A percentile compares a stretch with the other conserved stretches of the same genome.
phyloP scores from a whole-genome alignment of 2,797 vertebrate species.

The Bradypus variegatus region DNA sequence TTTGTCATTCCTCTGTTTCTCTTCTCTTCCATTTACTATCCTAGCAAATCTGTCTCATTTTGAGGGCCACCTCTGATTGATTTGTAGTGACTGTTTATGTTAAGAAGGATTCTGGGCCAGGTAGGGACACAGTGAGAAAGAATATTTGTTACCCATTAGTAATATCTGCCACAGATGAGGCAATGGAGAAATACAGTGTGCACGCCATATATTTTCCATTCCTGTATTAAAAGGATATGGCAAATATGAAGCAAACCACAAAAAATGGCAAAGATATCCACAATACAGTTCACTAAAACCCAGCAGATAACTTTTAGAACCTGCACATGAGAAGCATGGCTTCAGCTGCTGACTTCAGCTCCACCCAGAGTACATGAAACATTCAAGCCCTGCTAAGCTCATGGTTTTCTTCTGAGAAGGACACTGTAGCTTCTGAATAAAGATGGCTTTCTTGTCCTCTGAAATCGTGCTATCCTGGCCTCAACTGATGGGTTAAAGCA shows the following conservation, averaged over 20 bases:
- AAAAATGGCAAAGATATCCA: neutral
- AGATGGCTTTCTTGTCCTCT: neutral
- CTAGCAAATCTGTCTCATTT: neutral
- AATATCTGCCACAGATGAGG: slow-evolving; percentile 26
- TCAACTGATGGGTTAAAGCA: neutral
- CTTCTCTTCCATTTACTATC: neutral
- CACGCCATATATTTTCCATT: neutral
- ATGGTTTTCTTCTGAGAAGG: neutral
- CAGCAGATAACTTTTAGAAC: neutral
- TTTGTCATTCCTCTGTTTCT: neutral
- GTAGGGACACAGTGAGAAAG: neutral
- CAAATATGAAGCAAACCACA: neutral
- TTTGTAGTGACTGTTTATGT: neutral
- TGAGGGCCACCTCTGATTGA: neutral
- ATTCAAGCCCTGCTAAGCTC: neutral
- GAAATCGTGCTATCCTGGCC: neutral
- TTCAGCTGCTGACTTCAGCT: neutral
- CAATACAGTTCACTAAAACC: neutral
- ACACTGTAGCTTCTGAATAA: neutral
- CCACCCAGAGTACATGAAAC: neutral
- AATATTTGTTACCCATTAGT: neutral
- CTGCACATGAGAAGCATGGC: neutral
- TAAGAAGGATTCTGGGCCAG: neutral
- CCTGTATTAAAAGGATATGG: neutral
- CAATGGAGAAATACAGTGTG: neutral